Conservation (phyloP, 2,888 invertebrate genomes). For the Ctenicera cuprea region DNA sequence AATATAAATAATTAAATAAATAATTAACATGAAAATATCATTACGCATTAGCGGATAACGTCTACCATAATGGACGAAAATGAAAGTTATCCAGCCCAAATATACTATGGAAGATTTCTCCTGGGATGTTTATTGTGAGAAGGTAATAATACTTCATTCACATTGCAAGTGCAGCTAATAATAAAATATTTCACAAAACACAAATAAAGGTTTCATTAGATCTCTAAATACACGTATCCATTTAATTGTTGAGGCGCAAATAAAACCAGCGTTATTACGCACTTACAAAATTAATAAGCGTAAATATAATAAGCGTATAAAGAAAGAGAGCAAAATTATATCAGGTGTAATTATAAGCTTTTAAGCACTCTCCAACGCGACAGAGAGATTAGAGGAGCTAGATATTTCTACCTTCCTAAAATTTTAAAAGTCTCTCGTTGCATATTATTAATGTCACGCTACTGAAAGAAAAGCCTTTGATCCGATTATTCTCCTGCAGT, state of each 20-base stretch:
- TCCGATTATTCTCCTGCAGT: no score
- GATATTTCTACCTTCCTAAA: not conserved
- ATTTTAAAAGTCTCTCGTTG: not conserved
- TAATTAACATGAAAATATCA: not conserved
- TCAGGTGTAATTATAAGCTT: conserved; percentile 18
- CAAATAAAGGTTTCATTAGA: not conserved
- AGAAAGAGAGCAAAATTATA: not conserved
- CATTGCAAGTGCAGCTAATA: not conserved
- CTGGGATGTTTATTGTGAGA: not conserved
- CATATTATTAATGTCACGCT: conserved; percentile 2
- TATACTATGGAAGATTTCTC: conserved; percentile 8
- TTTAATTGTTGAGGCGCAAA: not conserved
- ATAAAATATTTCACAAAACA: not conserved
- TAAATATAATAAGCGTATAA: not conserved
- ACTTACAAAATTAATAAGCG: conserved; percentile 2
- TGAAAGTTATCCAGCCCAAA: not conserved
- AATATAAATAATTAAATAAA: not conserved
- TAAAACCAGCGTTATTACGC: not conserved
- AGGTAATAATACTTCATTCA: not conserved
- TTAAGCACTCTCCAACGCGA: conserved; percentile 12
- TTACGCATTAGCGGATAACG: not conserved
- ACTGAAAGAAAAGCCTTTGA: not conserved
- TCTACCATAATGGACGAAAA: not conserved
- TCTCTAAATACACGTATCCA: not conserved
- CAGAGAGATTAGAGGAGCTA: not conserved